Evolutionary conservation across 2,113 vertebrate genomes (phyloP).

Genomic region (Corythaeola cristata): DNA sequence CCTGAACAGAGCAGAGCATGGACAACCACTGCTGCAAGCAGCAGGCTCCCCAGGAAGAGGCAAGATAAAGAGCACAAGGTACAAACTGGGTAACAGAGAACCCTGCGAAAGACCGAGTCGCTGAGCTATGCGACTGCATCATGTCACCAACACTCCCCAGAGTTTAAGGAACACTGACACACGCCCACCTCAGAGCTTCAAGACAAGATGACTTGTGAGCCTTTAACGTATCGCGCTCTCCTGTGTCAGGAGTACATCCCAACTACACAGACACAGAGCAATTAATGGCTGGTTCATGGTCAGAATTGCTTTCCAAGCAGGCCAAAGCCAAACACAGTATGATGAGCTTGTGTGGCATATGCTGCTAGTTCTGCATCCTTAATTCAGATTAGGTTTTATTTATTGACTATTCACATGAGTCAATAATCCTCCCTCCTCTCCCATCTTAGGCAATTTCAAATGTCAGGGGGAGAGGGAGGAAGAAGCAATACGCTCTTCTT

Average conservation of each 20-base stretch:
- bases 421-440: neutral
- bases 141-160: accelerated
- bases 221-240: neutral
- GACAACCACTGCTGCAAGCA: neutral
- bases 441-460: neutral
- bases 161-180: neutral
- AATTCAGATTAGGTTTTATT: neutral
- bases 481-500: neutral
- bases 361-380: neutral
- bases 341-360: neutral
- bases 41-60: neutral
- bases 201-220: neutral
- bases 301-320: neutral
- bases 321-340: neutral
- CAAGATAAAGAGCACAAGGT: neutral
- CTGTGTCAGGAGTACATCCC: neutral
- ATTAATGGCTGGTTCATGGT: neutral
- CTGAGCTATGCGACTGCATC: neutral
- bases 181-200: neutral
- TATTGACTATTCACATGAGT: neutral
- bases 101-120: neutral
- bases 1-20: neutral
- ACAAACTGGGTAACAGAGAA: neutral
- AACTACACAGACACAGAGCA: neutral
- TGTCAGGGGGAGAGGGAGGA: accelerated